A percentile compares a stretch with the other conserved stretches of the same genome.
Evolutionary conservation across 1,140 invertebrate species (phyloP).

Genomic region (Atta texana): DNA sequence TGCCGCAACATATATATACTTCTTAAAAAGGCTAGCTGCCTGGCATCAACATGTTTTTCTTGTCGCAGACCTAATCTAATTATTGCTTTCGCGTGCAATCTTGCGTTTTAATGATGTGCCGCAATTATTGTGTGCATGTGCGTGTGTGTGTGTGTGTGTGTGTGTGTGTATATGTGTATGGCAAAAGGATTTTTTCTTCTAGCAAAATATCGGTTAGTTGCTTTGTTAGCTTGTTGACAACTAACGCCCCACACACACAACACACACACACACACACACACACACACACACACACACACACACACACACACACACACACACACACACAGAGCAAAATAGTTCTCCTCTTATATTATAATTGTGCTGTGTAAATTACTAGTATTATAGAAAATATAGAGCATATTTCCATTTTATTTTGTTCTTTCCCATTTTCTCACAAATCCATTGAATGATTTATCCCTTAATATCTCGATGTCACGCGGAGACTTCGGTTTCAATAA

Average conservation of each 20-base stretch:
- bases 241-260: not conserved
- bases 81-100: conserved; percentile 24
- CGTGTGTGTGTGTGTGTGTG: not conserved
- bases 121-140: not conserved
- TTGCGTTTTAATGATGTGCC: not conserved
- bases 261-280: not conserved
- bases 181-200: not conserved
- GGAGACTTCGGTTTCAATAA: conserved; percentile 28
- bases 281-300: too few species aligned
- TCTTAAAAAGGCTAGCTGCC: not conserved
- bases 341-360: not conserved
- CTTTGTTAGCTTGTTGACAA: conserved; percentile 31
- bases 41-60: conserved; percentile 23
- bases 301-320: too few species aligned
- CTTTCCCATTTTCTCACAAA: not conserved
- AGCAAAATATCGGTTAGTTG: not conserved
- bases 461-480: conserved; percentile 47
- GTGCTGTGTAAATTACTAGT: not conserved
- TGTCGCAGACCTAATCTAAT: conserved; percentile 25
- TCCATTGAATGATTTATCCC: conserved; percentile 9
- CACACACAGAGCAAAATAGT: not conserved
- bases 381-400: conserved; percentile 9
- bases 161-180: not conserved
- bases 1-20: not conserved
- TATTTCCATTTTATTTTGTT: not conserved